These are phyloP conservation scores for Tetramorium alpestre DNA, from an alignment of 1,140 invertebrate genomes.

Conservation along the genomic window DNA sequence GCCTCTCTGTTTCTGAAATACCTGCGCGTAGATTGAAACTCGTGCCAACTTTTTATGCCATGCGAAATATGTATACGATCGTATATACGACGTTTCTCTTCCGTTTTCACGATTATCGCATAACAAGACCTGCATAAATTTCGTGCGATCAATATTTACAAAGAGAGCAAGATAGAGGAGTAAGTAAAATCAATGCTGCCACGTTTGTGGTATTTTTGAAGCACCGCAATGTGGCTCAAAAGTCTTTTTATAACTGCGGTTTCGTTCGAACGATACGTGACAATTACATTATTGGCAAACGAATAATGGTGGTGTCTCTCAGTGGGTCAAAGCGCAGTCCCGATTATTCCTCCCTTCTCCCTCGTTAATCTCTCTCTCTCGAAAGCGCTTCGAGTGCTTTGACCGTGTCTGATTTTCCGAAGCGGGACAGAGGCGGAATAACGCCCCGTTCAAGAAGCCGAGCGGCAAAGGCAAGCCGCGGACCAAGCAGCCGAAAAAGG, in stretches of 20 bases:
- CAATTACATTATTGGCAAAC: background rate
- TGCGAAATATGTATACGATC: background rate
- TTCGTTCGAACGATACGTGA: background rate
- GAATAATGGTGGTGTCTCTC: background rate
- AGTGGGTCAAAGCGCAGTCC: conserved; percentile 21
- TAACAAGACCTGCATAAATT: background rate
- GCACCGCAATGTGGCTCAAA: background rate
- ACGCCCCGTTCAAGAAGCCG: conserved; percentile 90
- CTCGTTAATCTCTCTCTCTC: background rate
- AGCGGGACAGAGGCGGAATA: conserved; percentile 88
- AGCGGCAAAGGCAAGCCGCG: conserved; percentile 90
- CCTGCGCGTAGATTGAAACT: background rate
- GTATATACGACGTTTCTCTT: background rate
- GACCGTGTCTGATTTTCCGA: conserved; percentile 71
- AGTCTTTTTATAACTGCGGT: background rate
- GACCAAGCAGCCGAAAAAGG: conserved; percentile 94
- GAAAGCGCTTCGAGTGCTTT: conserved; percentile 40
- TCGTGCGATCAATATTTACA: background rate
- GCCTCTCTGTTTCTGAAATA: background rate
- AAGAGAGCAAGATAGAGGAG: background rate
- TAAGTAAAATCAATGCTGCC: background rate
- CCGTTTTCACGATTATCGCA: background rate
- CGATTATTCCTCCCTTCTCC: background rate
- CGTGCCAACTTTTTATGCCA: background rate
- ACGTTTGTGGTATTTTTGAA: background rate